Conservation (phyloP, 92 coral and sea anemone genomes). For the Diadumene lineata region DNA sequence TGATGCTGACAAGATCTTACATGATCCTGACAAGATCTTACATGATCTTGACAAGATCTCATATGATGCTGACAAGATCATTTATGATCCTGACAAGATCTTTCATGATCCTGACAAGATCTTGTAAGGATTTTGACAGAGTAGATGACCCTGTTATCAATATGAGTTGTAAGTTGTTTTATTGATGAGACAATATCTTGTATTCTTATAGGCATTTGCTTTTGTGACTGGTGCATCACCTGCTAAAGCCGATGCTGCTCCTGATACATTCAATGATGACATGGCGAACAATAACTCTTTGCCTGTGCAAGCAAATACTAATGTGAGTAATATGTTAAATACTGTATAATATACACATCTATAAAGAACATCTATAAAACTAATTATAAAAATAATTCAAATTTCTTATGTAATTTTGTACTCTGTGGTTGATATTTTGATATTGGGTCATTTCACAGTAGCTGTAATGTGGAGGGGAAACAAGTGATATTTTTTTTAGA, state of each 20-base stretch:
- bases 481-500: too few relatives aligned
- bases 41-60: too few relatives aligned
- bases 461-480: background rate
- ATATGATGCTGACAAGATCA: too few relatives aligned
- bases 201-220: constrained; percentile 14
- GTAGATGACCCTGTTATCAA: too few relatives aligned
- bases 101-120: too few relatives aligned
- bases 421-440: background rate
- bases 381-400: background rate
- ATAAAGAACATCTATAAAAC: background rate
- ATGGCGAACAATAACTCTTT: background rate
- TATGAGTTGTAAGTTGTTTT: too few relatives aligned
- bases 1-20: too few relatives aligned
- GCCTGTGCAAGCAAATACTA: constrained; percentile 11
- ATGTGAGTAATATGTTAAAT: background rate
- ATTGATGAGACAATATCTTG: too few relatives aligned
- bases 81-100: too few relatives aligned
- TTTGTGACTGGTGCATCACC: constrained; percentile 33
- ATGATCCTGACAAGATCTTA: too few relatives aligned
- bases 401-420: background rate
- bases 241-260: constrained; percentile 27
- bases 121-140: too few relatives aligned
- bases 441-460: background rate
- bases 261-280: constrained; percentile 7
- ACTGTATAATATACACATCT: background rate